These are phyloP conservation scores for Melikaiella ostensackeni DNA, from an alignment of 2,888 invertebrate species.

Conservation along the genomic window DNA sequence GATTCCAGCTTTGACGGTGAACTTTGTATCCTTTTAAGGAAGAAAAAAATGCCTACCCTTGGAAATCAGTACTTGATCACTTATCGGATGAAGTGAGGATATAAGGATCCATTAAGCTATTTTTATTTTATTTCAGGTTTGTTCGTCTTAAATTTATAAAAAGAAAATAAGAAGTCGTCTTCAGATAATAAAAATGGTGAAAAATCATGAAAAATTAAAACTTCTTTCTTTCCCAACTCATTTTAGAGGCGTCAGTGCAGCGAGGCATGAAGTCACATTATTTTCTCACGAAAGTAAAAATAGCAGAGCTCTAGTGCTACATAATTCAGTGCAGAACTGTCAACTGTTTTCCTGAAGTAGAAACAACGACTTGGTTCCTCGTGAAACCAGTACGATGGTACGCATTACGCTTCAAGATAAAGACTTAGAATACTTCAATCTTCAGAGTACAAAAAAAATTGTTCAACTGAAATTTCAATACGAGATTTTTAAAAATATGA, in stretches of 20 bases:
- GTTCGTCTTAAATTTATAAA: too few species aligned
- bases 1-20: slow-evolving; percentile 5
- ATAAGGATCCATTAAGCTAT: background rate
- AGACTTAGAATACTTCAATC: background rate
- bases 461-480: too few species aligned
- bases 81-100: too few species aligned
- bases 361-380: background rate
- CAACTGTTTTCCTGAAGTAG: background rate
- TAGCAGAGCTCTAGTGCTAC: background rate
- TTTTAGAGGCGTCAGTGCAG: background rate
- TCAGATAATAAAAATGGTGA: background rate
- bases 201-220: background rate
- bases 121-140: background rate
- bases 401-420: background rate
- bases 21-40: background rate
- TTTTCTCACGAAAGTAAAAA: background rate
- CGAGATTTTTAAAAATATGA: too few species aligned
- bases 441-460: background rate
- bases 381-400: background rate
- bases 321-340: background rate
- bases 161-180: background rate
- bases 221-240: background rate
- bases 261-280: background rate
- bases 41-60: too few species aligned
- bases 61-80: too few species aligned